Evolutionary conservation across 1,140 invertebrate species (phyloP), one percentile per base, ranked within the genome.

Genomic region (Scaptomyza hsui): DNA sequence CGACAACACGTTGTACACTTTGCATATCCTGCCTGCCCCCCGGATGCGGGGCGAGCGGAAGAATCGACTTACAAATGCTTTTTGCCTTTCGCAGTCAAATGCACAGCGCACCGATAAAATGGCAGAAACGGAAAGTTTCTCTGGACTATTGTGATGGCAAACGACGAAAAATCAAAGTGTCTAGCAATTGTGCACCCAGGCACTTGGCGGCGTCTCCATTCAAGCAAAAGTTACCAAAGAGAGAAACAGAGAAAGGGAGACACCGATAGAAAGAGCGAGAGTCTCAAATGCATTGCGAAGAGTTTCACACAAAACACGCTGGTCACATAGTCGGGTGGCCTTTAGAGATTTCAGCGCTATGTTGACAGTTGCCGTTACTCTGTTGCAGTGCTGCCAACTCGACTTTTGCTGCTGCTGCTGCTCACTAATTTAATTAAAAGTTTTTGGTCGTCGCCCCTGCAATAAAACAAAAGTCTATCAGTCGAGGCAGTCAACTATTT

Each of bases 341-440:
- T 44, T 78, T 51, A 41, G 78, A 78, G 79, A 74, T 59, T 70
- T 70, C 37, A n/a, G 26, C 42, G 61, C 39, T 73, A 44, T 81
- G 73, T 75, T 78, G 79, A 82, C 78, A 82, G 70, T 75, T 83
- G 72, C 72, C 72, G 57, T 65, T 62, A 72, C 44, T 60, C 44
- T 51, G 59, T 60, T 64, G 41, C 65, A 29, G 44, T 32, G 51
- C 32, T 59, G 39, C 44, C 78, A 73, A 77, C 68, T 81, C 26
- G 26, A 5, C 26, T 29, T 2, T 7, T 29, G 26, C 26, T 29
- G 6, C 26, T 29, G 26, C 26, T 29, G 26, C 19, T 72, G 65
- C 60, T 35, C 65, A 42, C 52, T 82, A 83, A 78, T 82, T 82
- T 78, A 82, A 82, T 82, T 82, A 82, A 83, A 83, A 83, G 56